phyloP scores from a whole-genome alignment of 2,113 vertebrate species.

The Neogobius melanostomus region DNA sequence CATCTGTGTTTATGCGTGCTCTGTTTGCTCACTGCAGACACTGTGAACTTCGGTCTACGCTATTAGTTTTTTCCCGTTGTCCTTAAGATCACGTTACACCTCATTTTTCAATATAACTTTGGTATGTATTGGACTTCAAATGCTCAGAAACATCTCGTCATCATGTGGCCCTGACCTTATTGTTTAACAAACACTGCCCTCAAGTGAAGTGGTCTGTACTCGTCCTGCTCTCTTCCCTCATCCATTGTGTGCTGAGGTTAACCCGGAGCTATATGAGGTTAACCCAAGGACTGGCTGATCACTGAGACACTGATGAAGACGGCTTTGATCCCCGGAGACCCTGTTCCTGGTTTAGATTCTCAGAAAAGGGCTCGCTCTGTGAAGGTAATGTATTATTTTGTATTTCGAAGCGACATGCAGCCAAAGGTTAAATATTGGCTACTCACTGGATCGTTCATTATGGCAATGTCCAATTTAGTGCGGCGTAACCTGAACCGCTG shows the following conservation, averaged over 20 bases:
- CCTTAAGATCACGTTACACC: slow-evolving; percentile 14
- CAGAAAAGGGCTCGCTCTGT: not conserved
- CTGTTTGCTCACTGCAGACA: not conserved
- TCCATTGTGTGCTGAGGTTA: slow-evolving; percentile 15
- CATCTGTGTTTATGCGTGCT: slow-evolving; percentile 3
- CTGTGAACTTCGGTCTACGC: not conserved
- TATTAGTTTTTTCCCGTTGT: slow-evolving; percentile 6
- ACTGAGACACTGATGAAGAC: slow-evolving; percentile 26
- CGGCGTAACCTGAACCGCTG: slow-evolving; percentile 11
- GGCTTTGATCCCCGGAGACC: slow-evolving; percentile 22
- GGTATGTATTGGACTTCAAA: slow-evolving; percentile 5
- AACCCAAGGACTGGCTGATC: slow-evolving; percentile 31
- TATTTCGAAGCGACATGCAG: slow-evolving; percentile 11
- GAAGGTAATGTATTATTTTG: slow-evolving; percentile 10
- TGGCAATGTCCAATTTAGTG: slow-evolving; percentile 12
- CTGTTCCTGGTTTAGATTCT: slow-evolving; percentile 27
- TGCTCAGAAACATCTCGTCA: slow-evolving; percentile 7
- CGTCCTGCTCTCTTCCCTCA: slow-evolving; percentile 25
- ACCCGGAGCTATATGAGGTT: slow-evolving; percentile 32
- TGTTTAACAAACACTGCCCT: slow-evolving; percentile 58
- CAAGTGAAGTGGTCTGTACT: slow-evolving; percentile 43
- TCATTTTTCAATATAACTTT: slow-evolving; percentile 16
- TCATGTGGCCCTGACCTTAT: slow-evolving; percentile 7
- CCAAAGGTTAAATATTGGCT: slow-evolving; percentile 8
- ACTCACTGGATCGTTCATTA: slow-evolving; percentile 1